A percentile compares a stretch with the other conserved stretches of the same genome.
Conservation (phyloP, 2,888 invertebrate genomes). For the Metacarcinus magister region DNA sequence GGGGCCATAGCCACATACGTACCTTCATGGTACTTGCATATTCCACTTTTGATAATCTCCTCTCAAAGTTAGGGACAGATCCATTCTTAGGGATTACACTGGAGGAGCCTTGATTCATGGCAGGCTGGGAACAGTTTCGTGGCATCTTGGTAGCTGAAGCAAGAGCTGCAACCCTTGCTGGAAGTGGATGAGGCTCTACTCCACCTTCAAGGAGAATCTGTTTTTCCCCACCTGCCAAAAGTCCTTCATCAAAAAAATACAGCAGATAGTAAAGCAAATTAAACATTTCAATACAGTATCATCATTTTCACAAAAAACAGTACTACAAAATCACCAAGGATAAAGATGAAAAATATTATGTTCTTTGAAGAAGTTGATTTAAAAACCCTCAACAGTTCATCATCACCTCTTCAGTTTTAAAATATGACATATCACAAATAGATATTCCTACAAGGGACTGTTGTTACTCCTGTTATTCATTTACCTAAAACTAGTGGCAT, state of each 20-base stretch:
- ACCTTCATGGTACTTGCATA: slow-evolving; percentile 88
- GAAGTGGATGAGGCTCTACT: slow-evolving; percentile 47
- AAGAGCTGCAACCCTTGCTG: slow-evolving; percentile 59
- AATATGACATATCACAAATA: too few species aligned
- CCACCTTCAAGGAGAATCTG: slow-evolving; percentile 74
- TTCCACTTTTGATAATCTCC: slow-evolving; percentile 96
- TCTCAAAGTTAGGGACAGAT: slow-evolving; percentile 94
- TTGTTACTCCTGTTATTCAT: too few species aligned
- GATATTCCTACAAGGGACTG: too few species aligned
- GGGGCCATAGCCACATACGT: background rate
- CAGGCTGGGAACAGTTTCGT: slow-evolving; percentile 94
- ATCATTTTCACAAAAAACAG: too few species aligned
- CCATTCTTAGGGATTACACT: slow-evolving; percentile 90
- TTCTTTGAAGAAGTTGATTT: too few species aligned
- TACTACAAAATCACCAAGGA: too few species aligned
- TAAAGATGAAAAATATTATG: too few species aligned
- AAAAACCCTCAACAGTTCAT: too few species aligned
- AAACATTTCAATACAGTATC: too few species aligned
- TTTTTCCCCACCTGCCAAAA: slow-evolving; percentile 69
- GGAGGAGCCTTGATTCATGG: slow-evolving; percentile 85
- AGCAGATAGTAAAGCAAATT: background rate
- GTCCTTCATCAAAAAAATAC: background rate
- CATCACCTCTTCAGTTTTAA: too few species aligned
- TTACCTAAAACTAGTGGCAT: too few species aligned
- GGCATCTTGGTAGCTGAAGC: slow-evolving; percentile 86